Percentiles rank a stretch among this genome's conserved stretches.
Evolutionary conservation across 2,888 invertebrate genomes (phyloP).

Genomic region (Leptopterna dolabrata): DNA sequence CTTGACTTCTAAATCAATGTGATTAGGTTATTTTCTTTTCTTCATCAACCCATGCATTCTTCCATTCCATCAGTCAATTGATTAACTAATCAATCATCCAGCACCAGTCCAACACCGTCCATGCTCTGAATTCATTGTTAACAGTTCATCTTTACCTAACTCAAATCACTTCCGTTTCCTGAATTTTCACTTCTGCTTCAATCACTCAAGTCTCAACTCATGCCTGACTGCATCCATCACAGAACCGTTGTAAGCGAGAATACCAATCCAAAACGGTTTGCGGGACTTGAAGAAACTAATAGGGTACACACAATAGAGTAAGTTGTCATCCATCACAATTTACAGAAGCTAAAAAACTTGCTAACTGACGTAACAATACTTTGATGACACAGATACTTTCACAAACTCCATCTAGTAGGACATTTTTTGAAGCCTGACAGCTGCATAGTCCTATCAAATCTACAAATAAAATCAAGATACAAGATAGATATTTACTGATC

Average conservation of each 20-base stretch:
- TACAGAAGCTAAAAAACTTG: too few species aligned
- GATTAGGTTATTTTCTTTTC: not conserved
- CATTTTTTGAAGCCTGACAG: too few species aligned
- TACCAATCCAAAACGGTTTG: not conserved
- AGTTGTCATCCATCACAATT: too few species aligned
- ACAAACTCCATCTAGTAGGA: too few species aligned
- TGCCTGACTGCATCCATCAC: not conserved
- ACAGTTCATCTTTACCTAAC: not conserved
- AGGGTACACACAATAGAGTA: too few species aligned
- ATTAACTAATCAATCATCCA: not conserved
- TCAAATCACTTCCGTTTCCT: not conserved
- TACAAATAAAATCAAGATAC: too few species aligned
- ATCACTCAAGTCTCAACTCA: constrained; percentile 3
- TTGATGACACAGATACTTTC: too few species aligned
- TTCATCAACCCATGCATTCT: constrained; percentile 17
- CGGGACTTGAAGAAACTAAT: too few species aligned
- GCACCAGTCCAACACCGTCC: constrained; percentile 1
- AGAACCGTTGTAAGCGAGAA: not conserved
- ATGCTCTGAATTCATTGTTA: not conserved
- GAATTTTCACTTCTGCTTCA: not conserved
- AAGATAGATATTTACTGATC: too few species aligned
- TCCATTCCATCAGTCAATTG: not conserved
- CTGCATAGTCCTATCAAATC: too few species aligned
- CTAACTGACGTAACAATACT: too few species aligned
- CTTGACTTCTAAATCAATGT: too few species aligned